Percentiles rank a stretch among this genome's conserved stretches.
Conservation (phyloP, 2,797 vertebrate species). For the Tokudaia muenninki region DNA sequence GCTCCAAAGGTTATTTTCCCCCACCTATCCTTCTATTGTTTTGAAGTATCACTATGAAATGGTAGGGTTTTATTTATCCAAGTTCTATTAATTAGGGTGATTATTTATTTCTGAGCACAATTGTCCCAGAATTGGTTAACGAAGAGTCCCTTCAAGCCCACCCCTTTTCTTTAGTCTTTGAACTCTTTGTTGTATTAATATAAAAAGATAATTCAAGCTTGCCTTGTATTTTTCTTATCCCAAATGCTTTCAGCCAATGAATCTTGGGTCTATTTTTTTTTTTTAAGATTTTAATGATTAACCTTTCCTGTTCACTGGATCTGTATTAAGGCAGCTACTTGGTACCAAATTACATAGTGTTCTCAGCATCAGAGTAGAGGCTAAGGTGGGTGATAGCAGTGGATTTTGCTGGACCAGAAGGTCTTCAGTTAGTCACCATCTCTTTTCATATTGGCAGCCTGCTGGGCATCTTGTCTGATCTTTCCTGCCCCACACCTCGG, state of each 20-base stretch:
- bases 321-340: neutral
- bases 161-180: neutral
- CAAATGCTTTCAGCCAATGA: neutral
- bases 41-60: neutral
- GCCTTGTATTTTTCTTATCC: neutral
- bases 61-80: neutral
- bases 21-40: neutral
- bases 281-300: neutral
- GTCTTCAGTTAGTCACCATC: neutral
- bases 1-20: neutral
- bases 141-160: neutral
- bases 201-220: neutral
- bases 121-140: constrained; percentile 14
- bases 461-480: neutral
- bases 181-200: neutral
- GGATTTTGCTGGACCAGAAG: neutral
- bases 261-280: neutral
- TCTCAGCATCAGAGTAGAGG: neutral
- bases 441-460: neutral
- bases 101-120: neutral
- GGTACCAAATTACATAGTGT: neutral
- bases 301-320: constrained; percentile 20
- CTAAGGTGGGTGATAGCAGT: neutral
- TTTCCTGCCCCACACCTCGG: neutral
- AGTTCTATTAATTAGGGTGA: neutral